A percentile compares a stretch with the other conserved stretches of the same genome.
Evolutionary conservation across 2,797 vertebrate species (phyloP).

Genomic region (Pteropus rufus): DNA sequence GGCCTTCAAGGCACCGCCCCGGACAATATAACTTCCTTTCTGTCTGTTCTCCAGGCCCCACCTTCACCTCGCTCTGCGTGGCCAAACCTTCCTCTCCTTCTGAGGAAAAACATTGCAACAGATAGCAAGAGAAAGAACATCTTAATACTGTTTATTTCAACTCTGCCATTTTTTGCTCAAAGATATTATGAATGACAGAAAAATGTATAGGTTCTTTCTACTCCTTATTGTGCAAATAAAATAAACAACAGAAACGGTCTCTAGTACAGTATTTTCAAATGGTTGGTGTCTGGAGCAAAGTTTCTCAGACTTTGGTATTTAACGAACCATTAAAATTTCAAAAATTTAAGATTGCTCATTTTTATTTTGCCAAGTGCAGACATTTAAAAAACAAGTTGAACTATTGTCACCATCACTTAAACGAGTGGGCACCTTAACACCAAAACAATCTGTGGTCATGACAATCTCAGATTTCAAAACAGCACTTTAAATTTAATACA

Average conservation of each 20-base stretch:
- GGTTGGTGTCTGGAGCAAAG: background rate
- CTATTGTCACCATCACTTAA: background rate
- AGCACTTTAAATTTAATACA: background rate
- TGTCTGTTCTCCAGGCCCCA: background rate
- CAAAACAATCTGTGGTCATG: background rate
- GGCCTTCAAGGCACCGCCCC: background rate
- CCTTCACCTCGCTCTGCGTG: background rate
- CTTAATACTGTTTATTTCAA: background rate
- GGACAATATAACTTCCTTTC: background rate
- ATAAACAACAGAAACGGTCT: background rate
- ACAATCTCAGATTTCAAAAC: background rate
- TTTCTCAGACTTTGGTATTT: constrained; percentile 8
- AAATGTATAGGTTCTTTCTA: background rate
- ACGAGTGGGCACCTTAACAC: background rate
- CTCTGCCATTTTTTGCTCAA: background rate
- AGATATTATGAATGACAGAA: background rate
- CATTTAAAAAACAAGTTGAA: background rate
- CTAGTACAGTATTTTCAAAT: background rate
- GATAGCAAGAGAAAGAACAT: background rate
- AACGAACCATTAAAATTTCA: background rate
- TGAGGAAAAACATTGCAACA: background rate
- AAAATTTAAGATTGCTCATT: background rate
- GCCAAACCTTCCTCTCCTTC: background rate
- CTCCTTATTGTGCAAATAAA: background rate
- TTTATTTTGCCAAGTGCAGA: background rate